Percentiles rank a stretch among this genome's conserved stretches.
These are phyloP conservation scores for Drosophila algonquin DNA, from an alignment of 2,888 invertebrate genomes.

Conservation along the genomic window DNA sequence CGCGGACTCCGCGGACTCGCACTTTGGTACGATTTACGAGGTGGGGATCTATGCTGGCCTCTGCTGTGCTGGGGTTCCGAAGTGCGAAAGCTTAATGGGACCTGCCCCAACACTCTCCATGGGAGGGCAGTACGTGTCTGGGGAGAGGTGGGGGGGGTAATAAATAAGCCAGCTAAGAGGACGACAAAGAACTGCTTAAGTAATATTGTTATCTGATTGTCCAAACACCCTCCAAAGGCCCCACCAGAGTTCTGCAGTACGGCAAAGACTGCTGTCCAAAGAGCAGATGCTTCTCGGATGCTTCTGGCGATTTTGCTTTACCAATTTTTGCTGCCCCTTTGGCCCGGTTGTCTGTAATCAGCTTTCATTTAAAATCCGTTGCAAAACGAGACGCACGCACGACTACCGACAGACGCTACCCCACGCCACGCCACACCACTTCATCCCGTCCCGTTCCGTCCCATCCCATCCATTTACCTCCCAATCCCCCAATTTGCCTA, in stretches of 20 bases:
- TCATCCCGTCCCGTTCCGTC: too few relatives aligned
- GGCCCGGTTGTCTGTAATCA: conserved; percentile 52
- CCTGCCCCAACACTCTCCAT: neutral
- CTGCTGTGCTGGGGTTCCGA: conserved; percentile 19
- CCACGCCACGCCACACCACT: neutral
- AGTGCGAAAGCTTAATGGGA: conserved; percentile 49
- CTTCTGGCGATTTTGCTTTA: neutral
- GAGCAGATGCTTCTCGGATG: neutral
- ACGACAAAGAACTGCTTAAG: conserved; percentile 10
- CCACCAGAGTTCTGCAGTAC: neutral
- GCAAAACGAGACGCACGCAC: conserved; percentile 3
- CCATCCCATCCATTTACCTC: neutral
- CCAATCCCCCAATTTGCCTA: conserved; percentile 14
- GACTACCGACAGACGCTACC: neutral
- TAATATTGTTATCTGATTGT: conserved; percentile 11
- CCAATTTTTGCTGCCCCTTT: conserved; percentile 8
- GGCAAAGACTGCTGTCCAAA: conserved; percentile 8
- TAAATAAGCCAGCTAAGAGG: neutral
- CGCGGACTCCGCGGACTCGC: conserved; percentile 24
- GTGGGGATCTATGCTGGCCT: neutral
- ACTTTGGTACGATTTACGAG: conserved; percentile 51
- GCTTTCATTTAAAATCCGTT: conserved; percentile 52
- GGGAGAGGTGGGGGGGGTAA: neutral
- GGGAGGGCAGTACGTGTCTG: neutral
- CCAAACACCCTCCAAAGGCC: neutral